Conservation (phyloP, 2,113 vertebrate genomes). For the Nicator chloris region DNA sequence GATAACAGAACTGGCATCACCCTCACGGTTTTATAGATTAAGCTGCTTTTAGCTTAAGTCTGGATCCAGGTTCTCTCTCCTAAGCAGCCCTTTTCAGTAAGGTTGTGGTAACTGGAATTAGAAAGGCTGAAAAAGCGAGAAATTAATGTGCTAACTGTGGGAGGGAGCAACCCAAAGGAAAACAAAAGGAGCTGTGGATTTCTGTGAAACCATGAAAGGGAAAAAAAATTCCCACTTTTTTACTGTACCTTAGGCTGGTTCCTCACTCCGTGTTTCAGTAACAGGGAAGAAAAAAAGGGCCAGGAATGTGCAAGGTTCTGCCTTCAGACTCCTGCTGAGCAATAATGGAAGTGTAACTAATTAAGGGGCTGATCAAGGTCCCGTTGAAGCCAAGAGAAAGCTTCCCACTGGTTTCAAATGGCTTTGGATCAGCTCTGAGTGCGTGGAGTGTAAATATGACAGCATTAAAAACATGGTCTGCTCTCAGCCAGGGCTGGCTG, state of each 20-base stretch:
- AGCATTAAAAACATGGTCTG: not conserved
- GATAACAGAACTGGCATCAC: not conserved
- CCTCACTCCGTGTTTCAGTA: not conserved
- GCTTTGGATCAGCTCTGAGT: not conserved
- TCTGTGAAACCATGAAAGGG: not conserved
- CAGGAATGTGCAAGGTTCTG: not conserved
- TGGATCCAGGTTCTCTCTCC: not conserved
- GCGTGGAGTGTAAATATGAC: not conserved
- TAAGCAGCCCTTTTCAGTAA: not conserved
- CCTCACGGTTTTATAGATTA: not conserved
- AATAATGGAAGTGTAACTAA: constrained; percentile 42
- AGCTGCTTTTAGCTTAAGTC: not conserved
- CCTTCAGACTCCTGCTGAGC: constrained; percentile 21
- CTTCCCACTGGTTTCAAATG: constrained; percentile 7
- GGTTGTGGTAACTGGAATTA: not conserved
- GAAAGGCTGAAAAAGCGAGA: not conserved
- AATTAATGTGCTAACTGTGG: not conserved
- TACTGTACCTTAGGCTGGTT: not conserved
- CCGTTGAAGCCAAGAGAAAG: constrained; percentile 10
- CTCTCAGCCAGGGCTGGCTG: not conserved
- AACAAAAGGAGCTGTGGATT: not conserved
- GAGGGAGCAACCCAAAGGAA: not conserved
- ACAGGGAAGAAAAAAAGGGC: not conserved
- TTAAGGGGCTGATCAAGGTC: constrained; percentile 29
- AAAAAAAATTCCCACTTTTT: not conserved